Conservation (phyloP, 2,888 invertebrate genomes). For the Malacosoma neustria region DNA sequence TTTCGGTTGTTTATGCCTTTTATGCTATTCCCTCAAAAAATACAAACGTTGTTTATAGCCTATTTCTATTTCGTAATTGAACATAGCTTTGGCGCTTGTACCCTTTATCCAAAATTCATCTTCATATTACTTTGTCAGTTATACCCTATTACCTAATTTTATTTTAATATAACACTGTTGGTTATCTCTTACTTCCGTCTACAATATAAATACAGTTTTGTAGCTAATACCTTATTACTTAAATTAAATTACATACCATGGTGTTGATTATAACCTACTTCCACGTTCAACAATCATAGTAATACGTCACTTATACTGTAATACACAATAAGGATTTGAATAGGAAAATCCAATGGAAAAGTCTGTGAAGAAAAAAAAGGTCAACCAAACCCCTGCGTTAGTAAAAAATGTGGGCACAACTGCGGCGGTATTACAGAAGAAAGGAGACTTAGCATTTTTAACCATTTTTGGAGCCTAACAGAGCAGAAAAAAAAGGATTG, state of each 20-base stretch:
- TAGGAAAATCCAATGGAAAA: constrained; percentile 1
- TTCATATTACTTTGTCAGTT: no score
- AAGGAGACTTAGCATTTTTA: constrained; percentile 8
- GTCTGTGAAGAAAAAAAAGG: constrained; percentile 1
- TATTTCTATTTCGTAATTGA: no score
- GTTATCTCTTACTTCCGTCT: neutral
- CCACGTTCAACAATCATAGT: neutral
- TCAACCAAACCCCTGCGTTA: constrained; percentile 7
- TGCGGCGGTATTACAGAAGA: constrained; percentile 9
- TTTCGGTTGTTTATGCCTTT: no score
- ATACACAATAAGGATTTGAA: neutral
- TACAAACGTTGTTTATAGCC: no score
- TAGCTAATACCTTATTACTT: constrained; percentile 1
- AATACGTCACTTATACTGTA: neutral
- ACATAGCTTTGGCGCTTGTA: no score
- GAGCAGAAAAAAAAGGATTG: constrained; percentile 6
- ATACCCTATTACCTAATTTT: no score
- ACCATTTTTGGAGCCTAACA: constrained; percentile 9
- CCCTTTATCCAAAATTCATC: no score
- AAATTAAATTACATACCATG: neutral
- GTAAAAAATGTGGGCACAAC: constrained; percentile 13
- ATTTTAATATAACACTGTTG: no score
- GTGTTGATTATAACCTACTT: neutral
- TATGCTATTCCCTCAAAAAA: no score
- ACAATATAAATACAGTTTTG: neutral